Conservation (phyloP, 2,888 invertebrate species). For the Conistra vaccinii region DNA sequence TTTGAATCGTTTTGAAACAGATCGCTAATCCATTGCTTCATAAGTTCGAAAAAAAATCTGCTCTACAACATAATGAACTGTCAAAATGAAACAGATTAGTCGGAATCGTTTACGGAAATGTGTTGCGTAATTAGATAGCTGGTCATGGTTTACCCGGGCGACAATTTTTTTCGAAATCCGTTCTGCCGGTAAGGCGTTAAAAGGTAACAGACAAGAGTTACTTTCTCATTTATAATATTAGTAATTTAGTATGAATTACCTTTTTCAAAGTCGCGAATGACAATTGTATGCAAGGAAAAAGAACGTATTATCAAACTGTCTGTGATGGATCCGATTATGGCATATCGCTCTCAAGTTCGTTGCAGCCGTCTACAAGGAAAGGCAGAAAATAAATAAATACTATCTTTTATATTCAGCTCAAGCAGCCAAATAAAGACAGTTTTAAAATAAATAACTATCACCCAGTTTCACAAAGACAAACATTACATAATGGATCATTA, state of each 20-base stretch:
- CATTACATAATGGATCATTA: too few relatives aligned
- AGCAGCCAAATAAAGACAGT: neutral
- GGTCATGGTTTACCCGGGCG: neutral
- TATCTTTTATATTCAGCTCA: neutral
- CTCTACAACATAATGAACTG: too few relatives aligned
- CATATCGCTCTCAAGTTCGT: neutral
- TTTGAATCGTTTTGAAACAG: too few relatives aligned
- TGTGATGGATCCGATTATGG: neutral
- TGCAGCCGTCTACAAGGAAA: neutral
- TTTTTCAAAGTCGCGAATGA: neutral
- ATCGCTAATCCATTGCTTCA: too few relatives aligned
- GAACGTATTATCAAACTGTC: neutral
- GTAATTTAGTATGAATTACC: neutral
- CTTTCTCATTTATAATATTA: neutral
- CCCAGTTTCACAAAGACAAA: too few relatives aligned
- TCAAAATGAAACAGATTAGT: too few relatives aligned
- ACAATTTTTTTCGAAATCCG: too few relatives aligned
- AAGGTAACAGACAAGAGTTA: neutral
- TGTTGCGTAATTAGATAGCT: too few relatives aligned
- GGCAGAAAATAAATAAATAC: neutral
- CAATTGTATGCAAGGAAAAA: neutral
- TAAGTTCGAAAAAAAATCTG: too few relatives aligned
- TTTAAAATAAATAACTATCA: too few relatives aligned
- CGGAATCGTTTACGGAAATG: too few relatives aligned
- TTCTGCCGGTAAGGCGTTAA: neutral